Evolutionary conservation across 2,888 invertebrate species (phyloP).

Genomic region (Drosophila nr. perissopoda): DNA sequence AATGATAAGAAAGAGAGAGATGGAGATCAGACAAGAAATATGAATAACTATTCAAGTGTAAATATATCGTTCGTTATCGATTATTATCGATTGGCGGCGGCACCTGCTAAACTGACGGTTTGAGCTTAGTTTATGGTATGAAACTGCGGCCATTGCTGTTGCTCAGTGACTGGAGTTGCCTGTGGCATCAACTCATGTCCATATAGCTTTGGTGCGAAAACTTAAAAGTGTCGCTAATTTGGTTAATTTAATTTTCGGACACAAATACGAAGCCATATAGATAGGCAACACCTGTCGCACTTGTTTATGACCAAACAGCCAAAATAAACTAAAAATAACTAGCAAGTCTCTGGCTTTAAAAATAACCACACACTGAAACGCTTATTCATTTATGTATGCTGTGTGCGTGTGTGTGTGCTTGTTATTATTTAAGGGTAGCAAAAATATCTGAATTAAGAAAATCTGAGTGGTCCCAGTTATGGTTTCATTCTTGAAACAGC

Average conservation of each 20-base stretch:
- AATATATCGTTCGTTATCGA: neutral
- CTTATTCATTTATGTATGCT: slow-evolving; percentile 41
- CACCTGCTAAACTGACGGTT: slow-evolving; percentile 60
- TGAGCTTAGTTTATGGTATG: slow-evolving; percentile 55
- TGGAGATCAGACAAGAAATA: neutral
- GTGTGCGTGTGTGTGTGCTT: slow-evolving; percentile 11
- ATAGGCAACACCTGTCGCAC: slow-evolving; percentile 42
- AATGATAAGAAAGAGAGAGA: slow-evolving; percentile 75
- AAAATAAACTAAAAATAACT: slow-evolving; percentile 52
- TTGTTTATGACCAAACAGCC: slow-evolving; percentile 27
- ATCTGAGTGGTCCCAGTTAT: slow-evolving; percentile 22
- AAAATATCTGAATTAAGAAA: slow-evolving; percentile 38
- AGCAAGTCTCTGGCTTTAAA: slow-evolving; percentile 59
- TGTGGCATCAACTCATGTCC: slow-evolving; percentile 17
- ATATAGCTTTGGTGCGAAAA: slow-evolving; percentile 59
- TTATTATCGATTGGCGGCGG: slow-evolving; percentile 19
- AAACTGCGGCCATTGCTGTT: slow-evolving; percentile 48
- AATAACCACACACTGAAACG: slow-evolving; percentile 37
- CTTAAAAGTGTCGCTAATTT: slow-evolving; percentile 76
- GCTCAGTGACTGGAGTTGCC: slow-evolving; percentile 26
- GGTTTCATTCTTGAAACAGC: slow-evolving; percentile 56
- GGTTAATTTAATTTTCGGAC: slow-evolving; percentile 70
- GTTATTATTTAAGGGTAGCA: slow-evolving; percentile 44
- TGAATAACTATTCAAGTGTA: neutral
- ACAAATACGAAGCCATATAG: slow-evolving; percentile 60